Evolutionary conservation across 1,140 invertebrate species (phyloP).

Genomic region (Neodiprion virginianus): DNA sequence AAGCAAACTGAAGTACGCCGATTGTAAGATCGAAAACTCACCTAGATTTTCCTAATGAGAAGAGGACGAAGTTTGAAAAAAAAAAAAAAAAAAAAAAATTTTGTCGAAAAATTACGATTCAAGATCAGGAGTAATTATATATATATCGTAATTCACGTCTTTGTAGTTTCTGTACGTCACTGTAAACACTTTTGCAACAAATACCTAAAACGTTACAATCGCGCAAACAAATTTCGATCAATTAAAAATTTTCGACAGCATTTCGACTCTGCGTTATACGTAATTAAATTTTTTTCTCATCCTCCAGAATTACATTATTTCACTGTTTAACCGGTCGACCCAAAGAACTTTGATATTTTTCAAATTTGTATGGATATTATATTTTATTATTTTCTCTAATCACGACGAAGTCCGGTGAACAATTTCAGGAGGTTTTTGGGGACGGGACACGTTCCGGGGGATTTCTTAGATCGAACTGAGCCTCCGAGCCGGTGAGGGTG

Average conservation of each 20-base stretch:
- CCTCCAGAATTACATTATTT: too few relatives aligned
- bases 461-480: slow-evolving; percentile 7
- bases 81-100: background rate
- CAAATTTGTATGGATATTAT: too few relatives aligned
- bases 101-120: background rate
- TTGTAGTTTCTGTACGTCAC: too few relatives aligned
- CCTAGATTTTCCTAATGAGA: background rate
- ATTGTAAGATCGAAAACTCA: too few relatives aligned
- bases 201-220: too few relatives aligned
- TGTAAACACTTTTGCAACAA: too few relatives aligned
- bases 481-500: background rate
- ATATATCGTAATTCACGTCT: background rate
- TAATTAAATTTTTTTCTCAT: too few relatives aligned
- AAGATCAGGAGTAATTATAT: background rate
- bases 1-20: background rate
- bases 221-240: too few relatives aligned
- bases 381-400: slow-evolving; percentile 8
- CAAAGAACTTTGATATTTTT: too few relatives aligned
- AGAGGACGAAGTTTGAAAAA: background rate
- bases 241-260: too few relatives aligned
- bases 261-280: too few relatives aligned
- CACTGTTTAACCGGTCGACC: too few relatives aligned
- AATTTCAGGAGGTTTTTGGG: slow-evolving; percentile 36
- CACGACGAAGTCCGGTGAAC: slow-evolving; percentile 28
- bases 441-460: background rate